Conservation (phyloP, 2,797 vertebrate genomes). For the Sus cebifrons region DNA sequence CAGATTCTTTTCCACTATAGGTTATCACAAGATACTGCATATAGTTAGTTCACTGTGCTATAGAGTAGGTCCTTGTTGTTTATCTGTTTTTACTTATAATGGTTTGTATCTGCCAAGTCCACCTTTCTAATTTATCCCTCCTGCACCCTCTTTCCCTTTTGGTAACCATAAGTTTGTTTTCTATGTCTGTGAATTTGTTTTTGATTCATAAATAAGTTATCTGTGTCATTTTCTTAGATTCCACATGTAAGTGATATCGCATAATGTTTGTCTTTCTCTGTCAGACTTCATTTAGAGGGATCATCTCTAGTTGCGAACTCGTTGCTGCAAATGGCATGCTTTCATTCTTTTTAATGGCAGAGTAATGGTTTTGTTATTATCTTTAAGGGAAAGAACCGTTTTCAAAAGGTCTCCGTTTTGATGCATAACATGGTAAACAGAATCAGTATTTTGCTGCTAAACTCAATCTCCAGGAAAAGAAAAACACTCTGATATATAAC, state of each 20-base stretch:
- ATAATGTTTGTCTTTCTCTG: background rate
- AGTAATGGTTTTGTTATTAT: background rate
- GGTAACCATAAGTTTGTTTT: background rate
- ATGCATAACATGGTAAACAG: background rate
- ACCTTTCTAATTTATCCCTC: background rate
- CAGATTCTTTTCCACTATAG: background rate
- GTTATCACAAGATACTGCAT: background rate
- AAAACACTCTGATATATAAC: background rate
- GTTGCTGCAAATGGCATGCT: background rate
- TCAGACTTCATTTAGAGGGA: background rate
- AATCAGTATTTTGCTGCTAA: background rate
- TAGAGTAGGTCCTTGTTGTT: background rate
- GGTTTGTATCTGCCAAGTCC: background rate
- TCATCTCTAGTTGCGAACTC: background rate
- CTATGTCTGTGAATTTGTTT: background rate
- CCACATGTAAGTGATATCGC: background rate
- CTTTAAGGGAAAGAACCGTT: slow-evolving; percentile 25
- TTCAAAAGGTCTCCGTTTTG: slow-evolving; percentile 30
- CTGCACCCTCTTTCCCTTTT: background rate
- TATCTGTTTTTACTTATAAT: background rate
- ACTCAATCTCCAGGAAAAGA: background rate
- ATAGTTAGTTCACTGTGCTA: background rate
- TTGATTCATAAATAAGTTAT: background rate
- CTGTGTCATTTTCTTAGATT: background rate
- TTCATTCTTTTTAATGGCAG: background rate